Base-by-base conservation (phyloP, 2,888 invertebrate genomes). In the Tiliacea aurago region DNA sequence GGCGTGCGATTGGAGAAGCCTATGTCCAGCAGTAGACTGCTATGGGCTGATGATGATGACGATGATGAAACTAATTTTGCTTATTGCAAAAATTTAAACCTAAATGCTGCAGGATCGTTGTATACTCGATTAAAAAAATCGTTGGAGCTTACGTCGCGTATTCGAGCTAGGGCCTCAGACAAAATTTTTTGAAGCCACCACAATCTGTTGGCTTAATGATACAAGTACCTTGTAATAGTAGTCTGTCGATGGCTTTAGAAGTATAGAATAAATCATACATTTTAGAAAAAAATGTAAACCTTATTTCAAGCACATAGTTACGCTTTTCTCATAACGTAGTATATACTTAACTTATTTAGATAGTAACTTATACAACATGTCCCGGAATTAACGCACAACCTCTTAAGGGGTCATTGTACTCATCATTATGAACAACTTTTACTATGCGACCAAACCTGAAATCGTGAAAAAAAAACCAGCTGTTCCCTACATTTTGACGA, bases 201-300 rank as follows among this genome's bases (percentile, higher is more conserved):
- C 70, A 73, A 76, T 80, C 43, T 79, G 7, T 51, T 37, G 51
- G 70, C 37, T 78, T 72, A 76, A 80, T 78, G 33, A 70, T 71
- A 74, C 51, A 53, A 67, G 63, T 66, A 23, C 15, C n/a, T 23
- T 43, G 41, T 33, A 56, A 47, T 47, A 61, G 11, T 13, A 65
- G 1, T n/a, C 13, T 37, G 10, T 28, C 28, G 3, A 41, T 23
- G 18, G 13, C 58, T 67, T 49, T 49, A 33, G 20, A 41, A 4
- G 15, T n/a, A 55, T 15, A 33, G 43, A 69, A 23, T 23, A n/a
- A n/a, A 11, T 53, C 11, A 23, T 20, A 20, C 45, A 11, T 33
- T 10, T 18, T 58, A n/a, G 7, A n/a, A 37, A 47, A 62, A 23
- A n/a, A 15, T 11, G 11, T 45, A 0, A 13, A 28, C 45, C 23